A percentile compares a stretch with the other conserved stretches of the same genome.
These are phyloP conservation scores for Fabriciana adippe DNA, from an alignment of 2,888 invertebrate species.

Conservation along the genomic window DNA sequence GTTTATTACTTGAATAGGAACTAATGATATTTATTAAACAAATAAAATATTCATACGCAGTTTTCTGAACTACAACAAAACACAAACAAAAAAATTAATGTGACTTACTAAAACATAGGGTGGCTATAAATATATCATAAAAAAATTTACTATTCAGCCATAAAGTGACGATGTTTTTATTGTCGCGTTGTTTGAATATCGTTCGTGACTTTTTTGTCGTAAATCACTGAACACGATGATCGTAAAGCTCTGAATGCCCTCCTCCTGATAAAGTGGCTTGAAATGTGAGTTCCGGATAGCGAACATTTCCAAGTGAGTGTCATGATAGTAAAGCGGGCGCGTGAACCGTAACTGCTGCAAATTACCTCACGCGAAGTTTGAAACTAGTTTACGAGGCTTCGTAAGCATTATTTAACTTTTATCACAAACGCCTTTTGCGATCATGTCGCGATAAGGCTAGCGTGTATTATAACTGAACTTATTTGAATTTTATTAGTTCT, in stretches of 20 bases:
- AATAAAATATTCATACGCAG: neutral
- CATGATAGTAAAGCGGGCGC: constrained; percentile 45
- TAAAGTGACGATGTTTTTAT: constrained; percentile 34
- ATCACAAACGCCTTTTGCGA: constrained; percentile 53
- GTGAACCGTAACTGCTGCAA: constrained; percentile 48
- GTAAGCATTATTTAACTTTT: constrained; percentile 64
- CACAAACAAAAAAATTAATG: neutral
- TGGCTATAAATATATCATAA: constrained; percentile 12
- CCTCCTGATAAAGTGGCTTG: constrained; percentile 37
- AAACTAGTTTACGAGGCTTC: constrained; percentile 55
- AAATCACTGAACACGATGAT: constrained; percentile 42
- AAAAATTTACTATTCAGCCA: constrained; percentile 24
- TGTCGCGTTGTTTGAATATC: constrained; percentile 26
- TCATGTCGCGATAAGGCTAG: constrained; percentile 58
- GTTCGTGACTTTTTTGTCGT: constrained; percentile 42
- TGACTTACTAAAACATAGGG: neutral
- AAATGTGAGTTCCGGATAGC: constrained; percentile 37
- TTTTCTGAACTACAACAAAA: neutral
- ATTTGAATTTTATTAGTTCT: constrained; percentile 5
- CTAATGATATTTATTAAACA: neutral
- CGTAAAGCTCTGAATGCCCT: constrained; percentile 39
- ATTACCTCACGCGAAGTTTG: constrained; percentile 60
- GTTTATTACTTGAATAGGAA: neutral
- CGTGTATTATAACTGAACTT: constrained; percentile 40
- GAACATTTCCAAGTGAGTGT: constrained; percentile 44